Percentiles rank a stretch among this genome's conserved stretches.
Conservation (phyloP, 2,113 vertebrate genomes). For the Corynorhinus townsendii region DNA sequence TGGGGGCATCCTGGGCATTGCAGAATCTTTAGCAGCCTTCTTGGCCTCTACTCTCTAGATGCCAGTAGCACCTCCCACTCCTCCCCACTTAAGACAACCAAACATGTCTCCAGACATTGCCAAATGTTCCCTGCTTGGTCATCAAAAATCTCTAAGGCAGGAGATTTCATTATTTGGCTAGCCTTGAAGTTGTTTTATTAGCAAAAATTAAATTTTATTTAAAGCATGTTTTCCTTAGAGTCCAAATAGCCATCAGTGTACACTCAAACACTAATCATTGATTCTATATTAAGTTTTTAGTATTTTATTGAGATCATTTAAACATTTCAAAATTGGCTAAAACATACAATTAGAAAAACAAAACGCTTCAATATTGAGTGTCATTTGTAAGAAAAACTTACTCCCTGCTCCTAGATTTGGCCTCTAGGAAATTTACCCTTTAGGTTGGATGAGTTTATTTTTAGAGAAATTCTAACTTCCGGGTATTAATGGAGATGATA, state of each 20-base stretch:
- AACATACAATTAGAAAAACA: background rate
- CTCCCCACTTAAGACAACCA: background rate
- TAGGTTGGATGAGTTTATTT: background rate
- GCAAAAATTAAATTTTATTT: background rate
- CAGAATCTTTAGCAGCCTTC: background rate
- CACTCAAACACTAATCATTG: background rate
- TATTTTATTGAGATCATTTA: background rate
- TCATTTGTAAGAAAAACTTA: background rate
- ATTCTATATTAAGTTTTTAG: background rate
- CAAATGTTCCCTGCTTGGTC: background rate
- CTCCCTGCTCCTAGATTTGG: background rate
- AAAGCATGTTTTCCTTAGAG: background rate
- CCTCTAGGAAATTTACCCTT: background rate
- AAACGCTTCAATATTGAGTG: background rate
- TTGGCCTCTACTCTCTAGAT: background rate
- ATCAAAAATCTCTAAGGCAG: background rate
- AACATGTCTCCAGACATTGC: background rate
- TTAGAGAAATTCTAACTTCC: background rate
- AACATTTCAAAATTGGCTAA: slow-evolving; percentile 14
- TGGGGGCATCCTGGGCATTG: background rate
- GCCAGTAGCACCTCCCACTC: background rate
- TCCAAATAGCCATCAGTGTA: background rate
- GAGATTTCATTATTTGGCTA: background rate
- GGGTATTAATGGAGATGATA: background rate
- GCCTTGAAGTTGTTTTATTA: background rate